Base-by-base conservation (phyloP, 2,113 vertebrate genomes). In the Halcyon malimbica region DNA sequence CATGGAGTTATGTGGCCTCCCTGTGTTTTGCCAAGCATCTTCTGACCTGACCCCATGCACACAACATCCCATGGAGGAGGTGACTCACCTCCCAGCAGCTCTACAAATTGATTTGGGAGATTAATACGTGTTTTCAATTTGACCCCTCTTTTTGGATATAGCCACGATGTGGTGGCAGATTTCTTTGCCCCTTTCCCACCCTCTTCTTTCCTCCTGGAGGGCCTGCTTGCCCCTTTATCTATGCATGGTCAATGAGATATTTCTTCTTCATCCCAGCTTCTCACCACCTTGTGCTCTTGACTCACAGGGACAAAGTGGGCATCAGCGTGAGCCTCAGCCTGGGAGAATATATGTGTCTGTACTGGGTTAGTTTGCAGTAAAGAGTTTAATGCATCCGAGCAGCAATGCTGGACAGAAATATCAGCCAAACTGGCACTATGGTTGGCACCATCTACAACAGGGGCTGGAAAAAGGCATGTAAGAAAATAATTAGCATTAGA, bases 311-410 rank as follows among this genome's bases (percentile, higher is more conserved):
- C 33, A 73, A 57, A 65, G 13, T 6, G 12, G 13, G 15, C 33
- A 76, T 46, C 46, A 50, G 14, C 8, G 4, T 62, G 73, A 87
- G 41, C 21, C 56, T 78, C 84, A 75, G 46, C 44, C 71, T 62
- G 54, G 42, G 87, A 26, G 14, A 81, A 87, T 4, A 46, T 13
- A 29, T 17, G 5, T 54, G 37, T 50, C 42, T 77, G n/a, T 13
- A 13, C 60, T 41, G 54, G n/a, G 9, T 86, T 87, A 53, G 24
- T 83, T 74, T 83, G 42, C 93, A 77, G 23, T 35, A 82, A 71
- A 74, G 65, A n/a, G 6, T 95, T 96, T 90, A 92, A 84, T 95
- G 46, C 35, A 71, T 69, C 19, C n/a, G 73, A 87, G 41, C 11
- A 90, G 46, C 50, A 46, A 20, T 0, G 1, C 21, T 51, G 35